Base-by-base conservation (phyloP, 2,113 vertebrate species). In the Gadus chalcogrammus region DNA sequence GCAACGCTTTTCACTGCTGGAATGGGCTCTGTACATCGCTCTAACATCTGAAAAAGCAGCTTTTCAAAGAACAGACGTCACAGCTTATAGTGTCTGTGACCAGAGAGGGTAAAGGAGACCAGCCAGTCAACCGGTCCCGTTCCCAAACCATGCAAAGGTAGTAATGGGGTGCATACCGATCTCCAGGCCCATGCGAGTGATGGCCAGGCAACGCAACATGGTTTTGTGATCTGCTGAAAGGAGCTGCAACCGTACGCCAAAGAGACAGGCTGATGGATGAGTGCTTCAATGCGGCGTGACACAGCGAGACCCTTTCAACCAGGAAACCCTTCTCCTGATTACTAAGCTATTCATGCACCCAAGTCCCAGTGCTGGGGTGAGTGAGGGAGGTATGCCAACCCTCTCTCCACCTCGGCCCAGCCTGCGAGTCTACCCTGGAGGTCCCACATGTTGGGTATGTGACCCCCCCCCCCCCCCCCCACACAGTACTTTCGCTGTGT, bases 401-500 rank as follows among this genome's bases (percentile, higher is more conserved):
- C 38, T 35, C 65, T 17, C 22, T 52, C 56, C 0, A 61, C 24
- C 28, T 5, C 59, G 24, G 64, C 72, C 60, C 56, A 31, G 56
- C 1, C 1, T 73, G 27, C 62, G 71, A 70, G 68, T 48, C 70
- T 70, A 65, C 59, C 53, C 3, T 70, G 74, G 79, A 84, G 73
- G 73, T 73, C 74, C 42, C 17, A 27, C 35, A 1, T 78, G 56
- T 71, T 61, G 28, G 63, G 18, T n/a, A 1, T 27, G 38, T 59
- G 60, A 67, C 61, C 61, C 8, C n/a, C n/a, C n/a, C n/a, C n/a
- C n/a, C n/a, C n/a, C n/a, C 55, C 28, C 68, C 18, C 27, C 22
- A 13, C 5, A 17, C n/a, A n/a, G 15, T 59, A 18, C 64, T 83
- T 77, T 59, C 80, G 82, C 82, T 84, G 78, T 65, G 76, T 85